Percentiles rank a stretch among this genome's conserved stretches.
Evolutionary conservation across 1,140 invertebrate genomes (phyloP).

Genomic region (Cydia strobilella): DNA sequence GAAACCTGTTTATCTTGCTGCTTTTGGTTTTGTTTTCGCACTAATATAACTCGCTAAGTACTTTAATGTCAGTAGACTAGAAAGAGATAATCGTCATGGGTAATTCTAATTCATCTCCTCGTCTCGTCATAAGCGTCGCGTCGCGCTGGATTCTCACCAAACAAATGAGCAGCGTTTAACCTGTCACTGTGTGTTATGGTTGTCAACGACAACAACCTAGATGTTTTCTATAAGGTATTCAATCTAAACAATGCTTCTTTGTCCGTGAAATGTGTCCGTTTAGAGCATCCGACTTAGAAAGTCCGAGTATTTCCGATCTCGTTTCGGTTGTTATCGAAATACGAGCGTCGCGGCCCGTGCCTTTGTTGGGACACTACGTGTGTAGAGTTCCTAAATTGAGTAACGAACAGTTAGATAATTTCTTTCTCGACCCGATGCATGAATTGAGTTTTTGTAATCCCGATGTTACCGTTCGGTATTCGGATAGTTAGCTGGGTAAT

Average conservation of each 20-base stretch:
- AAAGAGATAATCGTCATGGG: slow-evolving; percentile 21
- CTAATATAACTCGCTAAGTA: slow-evolving; percentile 11
- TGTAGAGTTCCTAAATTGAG: slow-evolving; percentile 51
- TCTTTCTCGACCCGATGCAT: slow-evolving; percentile 47
- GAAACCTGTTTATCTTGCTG: background rate
- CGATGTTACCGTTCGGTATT: slow-evolving; percentile 48
- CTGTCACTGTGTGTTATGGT: slow-evolving; percentile 11
- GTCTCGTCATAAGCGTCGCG: background rate
- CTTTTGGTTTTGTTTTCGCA: background rate
- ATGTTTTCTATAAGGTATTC: slow-evolving; percentile 23
- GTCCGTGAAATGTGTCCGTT: slow-evolving; percentile 22
- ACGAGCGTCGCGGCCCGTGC: slow-evolving; percentile 38
- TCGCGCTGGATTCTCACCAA: slow-evolving; percentile 1
- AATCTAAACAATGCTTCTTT: slow-evolving; percentile 25
- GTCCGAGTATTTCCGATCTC: slow-evolving; percentile 41
- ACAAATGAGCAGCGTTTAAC: slow-evolving; percentile 11
- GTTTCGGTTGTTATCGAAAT: slow-evolving; percentile 45
- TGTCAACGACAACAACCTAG: background rate
- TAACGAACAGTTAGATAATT: slow-evolving; percentile 61
- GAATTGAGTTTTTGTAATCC: slow-evolving; percentile 50
- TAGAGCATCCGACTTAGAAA: slow-evolving; percentile 40
- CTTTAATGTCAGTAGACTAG: background rate
- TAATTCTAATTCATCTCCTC: slow-evolving; percentile 7
- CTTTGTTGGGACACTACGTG: slow-evolving; percentile 49
- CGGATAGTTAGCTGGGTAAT: slow-evolving; percentile 41